Evolutionary conservation across 35 echinoderm and acorn worm species (phyloP), one percentile per base, ranked within the genome.

Genomic region (Anneissia japonica): DNA sequence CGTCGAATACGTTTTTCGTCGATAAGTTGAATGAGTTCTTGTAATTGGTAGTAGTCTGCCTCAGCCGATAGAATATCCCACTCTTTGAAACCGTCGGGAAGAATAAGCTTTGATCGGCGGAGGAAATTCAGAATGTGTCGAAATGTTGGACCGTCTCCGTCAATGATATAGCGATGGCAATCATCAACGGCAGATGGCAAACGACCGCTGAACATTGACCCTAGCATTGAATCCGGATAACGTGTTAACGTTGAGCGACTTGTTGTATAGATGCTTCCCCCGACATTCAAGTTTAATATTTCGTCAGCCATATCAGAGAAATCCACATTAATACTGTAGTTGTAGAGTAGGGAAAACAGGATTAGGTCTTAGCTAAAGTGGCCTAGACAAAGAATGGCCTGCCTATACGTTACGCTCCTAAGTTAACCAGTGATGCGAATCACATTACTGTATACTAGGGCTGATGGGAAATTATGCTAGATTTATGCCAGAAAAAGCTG

Each of bases 61-160:
- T 64, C 41, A 13, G 23, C 31, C 1, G 41, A 38, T 32, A 51
- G 34, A 12, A 90, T 85, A 74, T 90, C 86, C 12, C 90, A 74
- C 56, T 94, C 88, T 14, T 83, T 87, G 36, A 94, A 94, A 2
- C 74, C 84, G 21, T 87, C 80, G 19, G 92, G 92, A 10, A 94
- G 85, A 16, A 90, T 37, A 1, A 94, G 79, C 38, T 90, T 74
- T 38, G 81, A 84, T 17, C 84, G 32, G 30, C 88, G 84, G 9
- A 94, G 72, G 55, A 83, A 94, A 40, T 94, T 94, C 26, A 94
- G 79, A 12, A 94, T 35, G 74, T 94, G 84, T 16, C 41, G 82
- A 72, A 84, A 84, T 32, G 31, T 32, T 14, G 39, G 37, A 30
- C 41, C 55, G 31, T 64, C 82, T 3, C 55, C 82, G 34, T 84